Conservation (phyloP, 2,113 vertebrate species). For the Cavia porcellus region DNA sequence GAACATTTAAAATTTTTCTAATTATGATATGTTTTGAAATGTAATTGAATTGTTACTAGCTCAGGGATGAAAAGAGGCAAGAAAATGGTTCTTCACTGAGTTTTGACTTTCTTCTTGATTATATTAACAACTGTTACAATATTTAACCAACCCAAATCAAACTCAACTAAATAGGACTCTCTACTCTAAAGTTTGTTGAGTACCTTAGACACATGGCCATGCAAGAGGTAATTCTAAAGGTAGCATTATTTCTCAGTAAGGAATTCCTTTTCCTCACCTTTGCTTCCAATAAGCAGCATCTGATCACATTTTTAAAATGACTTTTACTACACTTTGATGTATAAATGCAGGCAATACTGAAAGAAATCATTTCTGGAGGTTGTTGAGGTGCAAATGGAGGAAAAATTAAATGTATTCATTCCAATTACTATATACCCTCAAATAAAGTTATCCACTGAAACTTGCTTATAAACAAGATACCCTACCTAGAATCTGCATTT, state of each 20-base stretch:
- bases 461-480: background rate
- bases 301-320: background rate
- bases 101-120: constrained; percentile 65
- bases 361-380: background rate
- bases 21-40: constrained; percentile 52
- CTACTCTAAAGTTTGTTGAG: background rate
- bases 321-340: background rate
- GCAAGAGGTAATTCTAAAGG: background rate
- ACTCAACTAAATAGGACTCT: constrained; percentile 6
- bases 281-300: background rate
- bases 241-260: background rate
- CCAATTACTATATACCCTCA: background rate
- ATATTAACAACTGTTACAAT: constrained; percentile 49
- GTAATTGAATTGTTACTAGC: constrained; percentile 63
- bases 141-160: constrained; percentile 40
- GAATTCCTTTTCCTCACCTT: constrained; percentile 5
- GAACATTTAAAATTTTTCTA: constrained; percentile 49
- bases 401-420: background rate
- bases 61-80: constrained; percentile 45
- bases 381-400: background rate
- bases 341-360: background rate
- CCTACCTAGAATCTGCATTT: background rate
- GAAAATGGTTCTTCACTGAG: constrained; percentile 54
- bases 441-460: constrained; percentile 18
- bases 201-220: background rate